Evolutionary conservation across 2,113 vertebrate species (phyloP).

Genomic region (Poecile atricapillus): DNA sequence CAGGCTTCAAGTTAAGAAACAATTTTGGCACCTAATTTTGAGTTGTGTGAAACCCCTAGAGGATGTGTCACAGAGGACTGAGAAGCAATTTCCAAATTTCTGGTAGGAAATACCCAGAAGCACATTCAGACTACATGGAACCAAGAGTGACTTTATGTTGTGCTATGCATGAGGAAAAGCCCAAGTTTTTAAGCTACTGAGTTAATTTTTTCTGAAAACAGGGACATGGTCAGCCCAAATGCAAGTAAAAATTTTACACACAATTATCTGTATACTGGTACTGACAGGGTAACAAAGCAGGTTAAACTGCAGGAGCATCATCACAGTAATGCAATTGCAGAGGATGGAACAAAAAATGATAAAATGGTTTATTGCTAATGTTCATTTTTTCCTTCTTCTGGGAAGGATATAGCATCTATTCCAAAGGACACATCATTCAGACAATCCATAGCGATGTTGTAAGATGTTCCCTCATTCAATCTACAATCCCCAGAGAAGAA

Average conservation of each 20-base stretch:
- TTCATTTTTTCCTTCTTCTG: not conserved
- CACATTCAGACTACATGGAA: not conserved
- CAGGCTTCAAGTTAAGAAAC: not conserved
- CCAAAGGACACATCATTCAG: not conserved
- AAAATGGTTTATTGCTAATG: not conserved
- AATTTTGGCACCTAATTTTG: not conserved
- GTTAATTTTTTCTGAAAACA: not conserved
- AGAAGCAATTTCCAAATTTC: not conserved
- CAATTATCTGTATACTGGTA: not conserved
- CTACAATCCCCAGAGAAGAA: not conserved
- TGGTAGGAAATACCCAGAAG: not conserved
- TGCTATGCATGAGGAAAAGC: not conserved
- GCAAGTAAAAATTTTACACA: not conserved
- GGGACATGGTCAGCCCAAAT: not conserved
- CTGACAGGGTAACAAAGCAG: not conserved
- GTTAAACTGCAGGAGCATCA: not conserved
- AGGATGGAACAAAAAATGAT: not conserved
- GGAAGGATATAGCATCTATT: not conserved
- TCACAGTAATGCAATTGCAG: not conserved
- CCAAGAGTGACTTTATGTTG: not conserved
- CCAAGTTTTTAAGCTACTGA: not conserved
- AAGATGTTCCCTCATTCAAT: not conserved
- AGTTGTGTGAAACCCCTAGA: not conserved
- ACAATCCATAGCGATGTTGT: rapidly evolving
- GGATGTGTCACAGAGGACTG: not conserved